Base-by-base conservation (phyloP, 2,797 vertebrate genomes). In the Acanthurus lineatus region DNA sequence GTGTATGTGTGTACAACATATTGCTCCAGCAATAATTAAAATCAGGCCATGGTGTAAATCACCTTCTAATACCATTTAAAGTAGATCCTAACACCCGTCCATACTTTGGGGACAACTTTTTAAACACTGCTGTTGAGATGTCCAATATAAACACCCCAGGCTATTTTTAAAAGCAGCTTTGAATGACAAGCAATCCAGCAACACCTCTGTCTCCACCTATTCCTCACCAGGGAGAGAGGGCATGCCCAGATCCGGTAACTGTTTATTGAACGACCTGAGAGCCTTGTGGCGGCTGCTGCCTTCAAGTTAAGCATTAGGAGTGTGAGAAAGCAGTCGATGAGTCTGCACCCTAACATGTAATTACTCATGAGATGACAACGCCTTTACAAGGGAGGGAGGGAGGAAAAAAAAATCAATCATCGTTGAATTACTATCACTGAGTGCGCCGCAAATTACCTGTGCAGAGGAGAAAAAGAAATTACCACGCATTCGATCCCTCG, bases 331-430 rank as follows among this genome's bases (percentile, higher is more conserved):
- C 81, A 90, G 89, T 90, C 88, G 83, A 93, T 88, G 89, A 88
- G 82, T 84, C 87, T 92, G 85, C 83, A 83, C 81, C 87, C 80
- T 77, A 91, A 93, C 90, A 87, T 91, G 86, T 91, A 94, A 94
- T 94, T 94, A 94, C 93, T 93, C 88, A 88, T 61, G 84, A 92
- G 89, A 91, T 92, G 93, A 92, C 92, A 92, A 88, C 38, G 69
- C 79, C 83, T 89, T 88, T 86, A 91, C 86, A 84, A 81, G 69
- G 83, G n/a, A 69, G 81, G 64, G 70, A 82, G 67, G 71, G n/a
- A 0, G 5, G 47, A 54, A 42, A 75, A 69, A 76, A 86, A 91
- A 94, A 94, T 94, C 92, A 93, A 94, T 94, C 90, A 88, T 78
- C 38, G 75, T 83, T 86, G 90, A 93, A 94, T 94, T 93, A 93